Percentiles rank a stretch among this genome's conserved stretches.
phyloP scores from a whole-genome alignment of 2,797 vertebrate genomes.

The Pitangus sulphuratus region DNA sequence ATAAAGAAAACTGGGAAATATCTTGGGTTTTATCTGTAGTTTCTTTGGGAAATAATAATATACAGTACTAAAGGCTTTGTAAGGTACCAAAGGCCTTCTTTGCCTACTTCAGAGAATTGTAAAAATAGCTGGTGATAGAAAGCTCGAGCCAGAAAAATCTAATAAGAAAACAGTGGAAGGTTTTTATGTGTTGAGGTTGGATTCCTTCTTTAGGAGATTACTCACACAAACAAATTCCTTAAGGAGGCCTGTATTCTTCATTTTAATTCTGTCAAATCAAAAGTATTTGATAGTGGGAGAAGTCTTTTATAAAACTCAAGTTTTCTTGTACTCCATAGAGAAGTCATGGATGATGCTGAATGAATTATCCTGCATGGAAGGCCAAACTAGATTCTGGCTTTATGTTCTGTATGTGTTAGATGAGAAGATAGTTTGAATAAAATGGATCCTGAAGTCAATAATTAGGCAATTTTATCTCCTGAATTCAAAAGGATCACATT shows the following conservation, averaged over 20 bases:
- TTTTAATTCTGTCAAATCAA: neutral
- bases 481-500: neutral
- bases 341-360: neutral
- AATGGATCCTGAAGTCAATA: neutral
- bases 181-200: neutral
- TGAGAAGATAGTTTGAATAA: neutral
- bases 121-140: neutral
- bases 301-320: neutral
- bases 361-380: neutral
- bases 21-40: neutral
- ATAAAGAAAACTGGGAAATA: neutral
- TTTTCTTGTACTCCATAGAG: neutral
- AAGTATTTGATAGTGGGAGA: neutral
- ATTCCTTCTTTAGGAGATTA: neutral
- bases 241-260: neutral
- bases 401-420: neutral
- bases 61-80: neutral
- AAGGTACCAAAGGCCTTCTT: neutral
- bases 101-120: neutral
- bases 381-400: neutral
- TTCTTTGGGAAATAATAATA: neutral
- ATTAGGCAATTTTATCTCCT: neutral
- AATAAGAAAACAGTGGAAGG: neutral
- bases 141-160: neutral
- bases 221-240: neutral